Evolutionary conservation across 1,140 invertebrate species (phyloP), one percentile per base, ranked within the genome.

Genomic region (Dolichoris vasculosae): DNA sequence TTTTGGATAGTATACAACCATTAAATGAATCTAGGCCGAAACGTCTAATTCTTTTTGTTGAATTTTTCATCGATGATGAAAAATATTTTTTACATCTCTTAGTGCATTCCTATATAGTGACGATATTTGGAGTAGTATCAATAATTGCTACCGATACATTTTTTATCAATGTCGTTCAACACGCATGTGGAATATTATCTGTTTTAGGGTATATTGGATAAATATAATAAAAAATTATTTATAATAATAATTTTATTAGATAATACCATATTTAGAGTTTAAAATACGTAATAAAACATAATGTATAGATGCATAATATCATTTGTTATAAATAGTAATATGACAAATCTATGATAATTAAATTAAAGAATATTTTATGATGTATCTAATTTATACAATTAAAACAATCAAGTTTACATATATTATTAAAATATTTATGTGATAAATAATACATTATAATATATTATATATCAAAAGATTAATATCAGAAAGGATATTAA

Each of bases 21-120:
- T 73, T 88, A 1, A 88, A 88, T 46, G 80, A 86, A 82, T 82
- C 87, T 20, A 86, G 88, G 26, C 55, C 64, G 1, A 76, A 17
- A n/a, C 20, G 69, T n/a, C 82, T 83, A 63, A 51, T 88, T 23
- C 84, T 35, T 40, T 20, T 86, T 30, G 84, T 85, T 0, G 85
- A 86, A 30, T 88, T 80, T 63, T 87, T 87, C 8, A 43, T 88
- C 0, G 88, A 88, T 83, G 40, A 87, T 51, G 43, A 88, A 20
- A 82, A 87, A 13, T 87, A 88, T 48, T 88, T 83, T 30, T 85
- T 63, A 81, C 43, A 80, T 7, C 88, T 88, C 76, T 35, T 82
- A 13, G 0, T 81, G 2, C 87, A 89, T 13, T 64, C 84, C 11
- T 84, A 55, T n/a, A 32, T 78, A 32, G 77, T 82, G 8, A 40